phyloP scores from a whole-genome alignment of 2,797 vertebrate genomes.

The Bucorvus abyssinicus region DNA sequence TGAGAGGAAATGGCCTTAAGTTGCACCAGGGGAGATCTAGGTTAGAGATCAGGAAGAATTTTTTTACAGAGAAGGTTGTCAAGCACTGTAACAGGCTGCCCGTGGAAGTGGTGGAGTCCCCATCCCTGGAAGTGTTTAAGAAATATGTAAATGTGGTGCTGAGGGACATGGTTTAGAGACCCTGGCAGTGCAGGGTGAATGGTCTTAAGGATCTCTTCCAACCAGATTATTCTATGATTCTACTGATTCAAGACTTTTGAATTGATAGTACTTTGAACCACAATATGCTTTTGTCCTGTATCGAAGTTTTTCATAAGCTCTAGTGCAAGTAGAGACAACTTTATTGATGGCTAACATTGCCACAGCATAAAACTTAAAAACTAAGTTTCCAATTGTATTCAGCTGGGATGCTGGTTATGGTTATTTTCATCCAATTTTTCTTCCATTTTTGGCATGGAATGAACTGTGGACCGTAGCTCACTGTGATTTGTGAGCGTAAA shows the following conservation, averaged over 20 bases:
- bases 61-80: too few species aligned
- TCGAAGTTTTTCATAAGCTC: neutral
- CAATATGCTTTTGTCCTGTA: neutral
- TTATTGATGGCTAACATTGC: neutral
- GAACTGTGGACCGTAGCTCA: neutral
- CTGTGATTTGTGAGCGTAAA: neutral
- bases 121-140: too few species aligned
- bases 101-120: too few species aligned
- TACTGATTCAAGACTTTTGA: neutral
- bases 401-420: neutral
- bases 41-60: too few species aligned
- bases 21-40: too few species aligned
- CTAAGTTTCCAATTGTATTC: neutral
- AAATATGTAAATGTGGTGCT: too few species aligned
- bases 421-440: neutral
- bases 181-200: too few species aligned
- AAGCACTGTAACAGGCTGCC: too few species aligned
- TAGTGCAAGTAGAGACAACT: neutral
- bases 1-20: too few species aligned
- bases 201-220: too few species aligned
- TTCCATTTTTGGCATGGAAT: slow-evolving; percentile 19
- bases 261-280: neutral
- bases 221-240: neutral
- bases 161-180: too few species aligned
- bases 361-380: neutral